These are phyloP conservation scores for Linnaemya tessellans DNA, from an alignment of 2,888 invertebrate species.

Conservation along the genomic window DNA sequence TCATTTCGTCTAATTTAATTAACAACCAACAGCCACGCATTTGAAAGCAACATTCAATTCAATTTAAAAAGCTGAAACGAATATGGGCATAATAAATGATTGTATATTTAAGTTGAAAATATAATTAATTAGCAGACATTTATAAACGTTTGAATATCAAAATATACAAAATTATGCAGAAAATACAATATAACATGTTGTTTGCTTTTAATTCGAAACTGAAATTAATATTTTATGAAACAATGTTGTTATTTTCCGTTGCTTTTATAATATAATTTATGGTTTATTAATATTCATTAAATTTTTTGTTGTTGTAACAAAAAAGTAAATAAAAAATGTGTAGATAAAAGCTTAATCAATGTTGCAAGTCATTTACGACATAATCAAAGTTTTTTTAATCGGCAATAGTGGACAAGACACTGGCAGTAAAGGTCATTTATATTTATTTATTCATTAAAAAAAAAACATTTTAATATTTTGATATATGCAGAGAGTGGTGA, in stretches of 20 bases:
- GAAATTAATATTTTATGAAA: slow-evolving; percentile 20
- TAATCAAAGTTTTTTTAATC: slow-evolving; percentile 33
- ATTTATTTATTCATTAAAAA: background rate
- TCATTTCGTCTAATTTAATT: slow-evolving; percentile 61
- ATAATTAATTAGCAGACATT: slow-evolving; percentile 71
- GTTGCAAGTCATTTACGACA: slow-evolving; percentile 38
- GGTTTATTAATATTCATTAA: slow-evolving; percentile 71
- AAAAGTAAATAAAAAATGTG: background rate
- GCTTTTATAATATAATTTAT: slow-evolving; percentile 58
- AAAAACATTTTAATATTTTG: background rate
- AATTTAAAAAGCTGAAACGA: slow-evolving; percentile 35
- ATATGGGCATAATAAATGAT: slow-evolving; percentile 23
- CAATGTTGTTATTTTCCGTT: slow-evolving; percentile 18
- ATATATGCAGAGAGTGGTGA: background rate
- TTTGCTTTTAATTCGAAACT: slow-evolving; percentile 31
- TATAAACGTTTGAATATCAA: slow-evolving; percentile 64
- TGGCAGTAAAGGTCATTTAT: background rate
- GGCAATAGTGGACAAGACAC: slow-evolving; percentile 27
- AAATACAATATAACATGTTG: background rate
- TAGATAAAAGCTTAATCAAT: slow-evolving; percentile 30
- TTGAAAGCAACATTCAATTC: slow-evolving; percentile 74
- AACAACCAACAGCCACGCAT: slow-evolving; percentile 78
- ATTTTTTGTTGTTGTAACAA: slow-evolving; percentile 16
- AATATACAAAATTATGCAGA: slow-evolving; percentile 60
- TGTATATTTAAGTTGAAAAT: slow-evolving; percentile 52